Conservation (phyloP, 1,140 invertebrate species). For the roundworm (Caenorhabditis elegans) region DNA sequence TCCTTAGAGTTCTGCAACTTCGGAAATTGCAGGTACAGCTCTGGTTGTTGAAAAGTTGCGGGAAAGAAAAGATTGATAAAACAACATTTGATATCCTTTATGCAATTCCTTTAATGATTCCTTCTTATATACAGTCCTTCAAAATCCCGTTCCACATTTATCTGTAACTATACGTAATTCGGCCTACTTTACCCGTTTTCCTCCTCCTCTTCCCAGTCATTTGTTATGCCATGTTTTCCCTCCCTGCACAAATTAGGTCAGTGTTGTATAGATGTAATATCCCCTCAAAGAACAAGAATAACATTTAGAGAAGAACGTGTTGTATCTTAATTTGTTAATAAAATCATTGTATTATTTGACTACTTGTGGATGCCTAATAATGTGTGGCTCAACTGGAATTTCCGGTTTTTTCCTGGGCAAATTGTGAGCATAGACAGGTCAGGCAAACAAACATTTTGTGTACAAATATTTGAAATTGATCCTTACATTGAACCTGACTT, state of each 20-base stretch:
- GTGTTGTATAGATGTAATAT: neutral
- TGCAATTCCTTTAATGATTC: too few relatives aligned
- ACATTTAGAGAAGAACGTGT: too few relatives aligned
- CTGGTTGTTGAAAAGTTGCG: too few relatives aligned
- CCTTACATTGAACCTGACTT: neutral
- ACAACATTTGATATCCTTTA: too few relatives aligned
- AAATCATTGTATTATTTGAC: too few relatives aligned
- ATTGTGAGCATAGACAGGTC: neutral
- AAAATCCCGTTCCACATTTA: neutral
- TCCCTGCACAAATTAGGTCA: constrained; percentile 8
- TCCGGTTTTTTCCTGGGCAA: neutral
- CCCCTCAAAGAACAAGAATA: neutral
- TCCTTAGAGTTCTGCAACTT: too few relatives aligned
- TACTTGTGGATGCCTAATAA: too few relatives aligned
- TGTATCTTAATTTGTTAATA: too few relatives aligned
- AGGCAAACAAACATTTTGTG: constrained; percentile 8
- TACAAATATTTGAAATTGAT: constrained; percentile 20
- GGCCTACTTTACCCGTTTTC: constrained; percentile 11
- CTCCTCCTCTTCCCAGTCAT: neutral
- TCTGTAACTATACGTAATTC: constrained; percentile 20
- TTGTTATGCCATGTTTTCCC: neutral
- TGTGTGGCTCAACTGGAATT: neutral
- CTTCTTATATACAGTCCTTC: neutral
- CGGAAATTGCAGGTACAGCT: too few relatives aligned
- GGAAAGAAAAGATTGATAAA: too few relatives aligned